Evolutionary conservation across 2,797 vertebrate species (phyloP), one percentile per base, ranked within the genome.

Genomic region (Brachymystax lenok): DNA sequence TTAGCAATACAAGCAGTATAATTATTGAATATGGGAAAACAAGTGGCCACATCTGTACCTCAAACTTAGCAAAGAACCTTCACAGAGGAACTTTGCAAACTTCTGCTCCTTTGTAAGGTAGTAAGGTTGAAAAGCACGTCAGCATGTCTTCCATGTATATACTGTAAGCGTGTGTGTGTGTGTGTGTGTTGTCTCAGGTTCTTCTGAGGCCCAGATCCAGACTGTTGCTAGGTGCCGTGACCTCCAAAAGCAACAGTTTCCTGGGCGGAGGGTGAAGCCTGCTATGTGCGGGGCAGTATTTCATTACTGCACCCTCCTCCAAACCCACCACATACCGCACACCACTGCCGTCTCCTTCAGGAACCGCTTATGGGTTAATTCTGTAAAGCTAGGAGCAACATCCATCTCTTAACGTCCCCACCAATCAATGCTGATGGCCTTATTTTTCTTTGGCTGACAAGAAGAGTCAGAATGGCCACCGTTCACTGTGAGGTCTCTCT

Each of bases 21-120:
- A 88, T 90, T 85, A 89, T 84, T 90, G 84, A 89, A 89, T 86
- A 83, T 88, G 84, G 88, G 85, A 88, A 90, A 89, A 90, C 87
- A 83, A 61, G 80, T 80, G 77, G 83, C 87, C 80, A 80, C 83
- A 87, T 81, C 68, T 88, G 83, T 79, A 87, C 83, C 78, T 90
- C 84, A 80, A 76, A 81, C 80, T 86, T 74, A 71, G 73, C 76
- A 80, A 75, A 74, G 83, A 77, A 68, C 74, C 70, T 81, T 80
- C 63, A 76, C 79, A 82, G 77, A 79, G 56, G 69, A 79, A 83
- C 79, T 73, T 73, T 79, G 66, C 74, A 77, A 88, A 85, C 81
- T 66, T 75, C 28, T 66, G 0, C 72, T 78, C 67, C 77, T 83
- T 79, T 79, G 77, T 77, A 69, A 21, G 30, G 50, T 2, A 30